Percentiles rank a stretch among this genome's conserved stretches.
Conservation (phyloP, 1,140 invertebrate species). For the Galendromus occidentalis region DNA sequence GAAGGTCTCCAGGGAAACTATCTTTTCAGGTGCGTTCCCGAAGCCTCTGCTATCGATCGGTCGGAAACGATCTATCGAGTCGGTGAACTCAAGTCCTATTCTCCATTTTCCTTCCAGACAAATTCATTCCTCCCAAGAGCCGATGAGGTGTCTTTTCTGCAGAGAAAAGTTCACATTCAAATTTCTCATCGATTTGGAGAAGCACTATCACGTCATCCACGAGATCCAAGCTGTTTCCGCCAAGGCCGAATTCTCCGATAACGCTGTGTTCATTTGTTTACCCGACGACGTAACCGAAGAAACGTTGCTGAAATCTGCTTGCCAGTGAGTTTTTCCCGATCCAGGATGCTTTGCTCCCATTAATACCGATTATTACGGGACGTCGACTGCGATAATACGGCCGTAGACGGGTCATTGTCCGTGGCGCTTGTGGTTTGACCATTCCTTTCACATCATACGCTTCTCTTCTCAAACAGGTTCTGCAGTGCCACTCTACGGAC, state of each 20-base stretch:
- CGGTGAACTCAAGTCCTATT: too few species aligned
- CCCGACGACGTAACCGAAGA: conserved; percentile 19
- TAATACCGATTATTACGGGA: background rate
- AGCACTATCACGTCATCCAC: conserved; percentile 22
- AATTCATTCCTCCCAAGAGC: conserved; percentile 8
- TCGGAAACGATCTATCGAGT: too few species aligned
- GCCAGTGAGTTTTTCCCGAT: conserved; percentile 15
- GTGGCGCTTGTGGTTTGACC: too few species aligned
- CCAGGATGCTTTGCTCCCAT: background rate
- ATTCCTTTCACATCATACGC: background rate
- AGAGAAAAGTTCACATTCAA: conserved; percentile 19
- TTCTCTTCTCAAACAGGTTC: conserved; percentile 13
- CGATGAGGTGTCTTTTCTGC: conserved; percentile 20
- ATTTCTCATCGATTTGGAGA: conserved; percentile 22
- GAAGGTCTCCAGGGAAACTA: conserved; percentile 19
- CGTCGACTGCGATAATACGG: background rate
- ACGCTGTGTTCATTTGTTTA: conserved; percentile 23
- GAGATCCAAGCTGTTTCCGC: conserved; percentile 19
- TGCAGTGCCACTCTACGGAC: conserved; percentile 20
- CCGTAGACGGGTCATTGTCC: too few species aligned
- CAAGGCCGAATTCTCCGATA: conserved; percentile 22
- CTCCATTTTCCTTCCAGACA: background rate
- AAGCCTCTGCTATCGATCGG: too few species aligned
- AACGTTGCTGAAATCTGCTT: conserved; percentile 20
- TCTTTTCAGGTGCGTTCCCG: conserved; percentile 17